Base-by-base conservation (phyloP, 1,140 invertebrate species). In the Aphaenogaster ashmeadi region DNA sequence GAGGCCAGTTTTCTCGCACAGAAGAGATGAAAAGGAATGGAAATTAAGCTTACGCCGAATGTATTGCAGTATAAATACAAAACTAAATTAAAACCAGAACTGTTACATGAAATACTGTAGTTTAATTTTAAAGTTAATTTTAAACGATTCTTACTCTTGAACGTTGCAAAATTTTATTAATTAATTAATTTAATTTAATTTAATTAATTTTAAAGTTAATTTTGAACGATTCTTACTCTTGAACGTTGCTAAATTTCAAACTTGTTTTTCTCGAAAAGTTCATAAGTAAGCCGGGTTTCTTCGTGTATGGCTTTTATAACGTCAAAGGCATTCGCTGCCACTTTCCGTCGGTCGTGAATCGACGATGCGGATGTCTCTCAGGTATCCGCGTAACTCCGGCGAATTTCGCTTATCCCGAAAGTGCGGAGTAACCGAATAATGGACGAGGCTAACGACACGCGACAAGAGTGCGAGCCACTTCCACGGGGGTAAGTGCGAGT, bases 371-470 rank as follows among this genome's bases (percentile, higher is more conserved):
- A 62, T 44, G 2, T 44, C 6, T 60, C 66, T 69, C 18, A 69
- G n/a, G 36, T 67, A 41, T 41, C 8, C 33, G 18, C 54, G 27
- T 62, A 60, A 74, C 52, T 83, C 18, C 13, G 13, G 7, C 18
- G 69, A 74, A 38, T 74, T 75, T 84, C 54, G 4, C 69, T 60
- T 33, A 56, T 84, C 54, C 27, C 5, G 13, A n/a, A 75, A 84
- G 33, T 60, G 18, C 38, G 18, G 18, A 27, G 41, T 72, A 83
- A 83, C 80, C 38, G 69, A 74, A 75, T 75, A 84, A 84, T 36
- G 33, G 69, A 62, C 54, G 41, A 84, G 80, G 44, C 80, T 84
- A 84, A 84, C 54, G 80, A 84, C 80, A 84, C 69, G 80, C 54
- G 80, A 84, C 80, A 84, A 75, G 69, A 84, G 69, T 75, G 69